Evolutionary conservation across 1,140 invertebrate genomes (phyloP), one percentile per base, ranked within the genome.

Genomic region (Drosophila ogumai): DNA sequence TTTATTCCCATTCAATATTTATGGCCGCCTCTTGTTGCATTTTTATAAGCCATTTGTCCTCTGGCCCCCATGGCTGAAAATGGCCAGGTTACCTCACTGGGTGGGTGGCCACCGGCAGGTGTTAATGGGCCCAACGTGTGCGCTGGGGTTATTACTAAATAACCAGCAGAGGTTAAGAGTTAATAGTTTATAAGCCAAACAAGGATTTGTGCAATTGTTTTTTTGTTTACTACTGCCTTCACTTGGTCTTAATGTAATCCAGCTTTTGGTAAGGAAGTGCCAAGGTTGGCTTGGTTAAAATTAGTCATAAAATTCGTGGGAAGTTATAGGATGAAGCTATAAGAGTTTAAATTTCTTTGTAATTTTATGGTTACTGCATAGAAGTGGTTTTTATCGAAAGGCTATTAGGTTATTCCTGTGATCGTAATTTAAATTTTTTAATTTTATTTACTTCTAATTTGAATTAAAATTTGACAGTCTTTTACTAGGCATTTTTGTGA

Each of bases 21-120:
- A 57, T 75, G 44, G 6, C 28, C 28, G 43, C 34, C 17, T 65
- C 41, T 52, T n/a, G 25, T 31, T 67, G 67, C 65, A 73, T 67
- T 88, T 82, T 79, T 63, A 88, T 79, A 57, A 44, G 75, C 69
- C 79, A 43, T 57, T 28, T 31, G 59, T 46, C 80, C 40, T 25
- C 40, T 36, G 34, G 44, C 34, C 49, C 32, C 32, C 34, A 15
- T 40, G 40, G 17, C 49, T 3, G 25, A 34, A 22, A 15, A 8
- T 22, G 13, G 8, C 6, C 25, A n/a, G 34, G 6, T 34, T 17
- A 31, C 12, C 63, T 15, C 32, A 36, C 17, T 71, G 50, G 68
- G 52, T 36, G 66, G 41, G 22, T 22, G 22, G 22, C 43, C 17
- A 17, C 25, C 56, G 19, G 28, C 25, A 44, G 61, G 52, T 65